Evolutionary conservation across 2,797 vertebrate genomes (phyloP), one percentile per base, ranked within the genome.

Genomic region (Danio choprae): DNA sequence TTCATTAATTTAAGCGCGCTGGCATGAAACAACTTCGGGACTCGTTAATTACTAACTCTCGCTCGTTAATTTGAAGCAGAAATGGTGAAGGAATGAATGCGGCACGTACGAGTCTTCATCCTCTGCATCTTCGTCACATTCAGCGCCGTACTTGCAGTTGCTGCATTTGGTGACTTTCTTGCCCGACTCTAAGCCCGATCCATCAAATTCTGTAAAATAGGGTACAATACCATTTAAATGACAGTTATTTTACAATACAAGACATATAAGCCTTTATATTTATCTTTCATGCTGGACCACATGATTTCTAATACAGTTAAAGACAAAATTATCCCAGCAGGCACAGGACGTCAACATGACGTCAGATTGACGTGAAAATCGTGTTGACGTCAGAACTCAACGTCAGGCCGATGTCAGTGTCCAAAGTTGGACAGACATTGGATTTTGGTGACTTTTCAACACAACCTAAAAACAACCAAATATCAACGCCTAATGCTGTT

Each of bases 91-190:
- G 22, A 41, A 44, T 9, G 11, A 64, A 72, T 16, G 4, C 71
- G 0, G 44, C 43, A 92, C 96, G 96, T 83, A 98, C 97, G 96
- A 94, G 74, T 86, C 85, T 69, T 96, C 92, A 67, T 98, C 98
- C 89, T 99, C 98, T 16, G 97, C 95, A 89, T 99, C 98, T 91
- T 99, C 98, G 53, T 99, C 98, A 89, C 98, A 99, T 81, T 99
- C 97, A 6, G 98, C 98, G 84, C 97, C 97, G n/a, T 97, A 99
- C 88, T 96, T 98, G 95, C 98, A 99, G 90, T 94, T 96, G 77
- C 96, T 96, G 89, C 97, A 99, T 88, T 97, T 98, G 6, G 96
- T 96, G 63, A 92, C 93, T 80, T 98, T 99, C 82, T 95, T 97
- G 41, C 95, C 94, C 63, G 94, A 90, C 86, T 95, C 95, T 80